Evolutionary conservation across 2,888 invertebrate genomes (phyloP).

Genomic region (Pseudolycoriella hygida): DNA sequence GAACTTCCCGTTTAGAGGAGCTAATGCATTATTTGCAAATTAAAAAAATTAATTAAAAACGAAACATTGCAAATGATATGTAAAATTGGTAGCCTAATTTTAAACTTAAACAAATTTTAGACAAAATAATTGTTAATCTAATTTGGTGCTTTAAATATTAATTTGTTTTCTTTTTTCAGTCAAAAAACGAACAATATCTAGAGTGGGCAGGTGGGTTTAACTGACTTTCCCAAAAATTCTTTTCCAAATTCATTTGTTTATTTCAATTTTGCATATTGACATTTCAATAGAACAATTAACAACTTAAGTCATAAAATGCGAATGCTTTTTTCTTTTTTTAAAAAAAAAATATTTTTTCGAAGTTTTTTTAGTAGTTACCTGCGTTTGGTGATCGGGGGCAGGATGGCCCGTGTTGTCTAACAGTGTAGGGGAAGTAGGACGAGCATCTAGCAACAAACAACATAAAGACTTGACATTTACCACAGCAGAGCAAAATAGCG

Average conservation of each 20-base stretch:
- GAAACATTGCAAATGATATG: no score
- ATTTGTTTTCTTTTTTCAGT: background rate
- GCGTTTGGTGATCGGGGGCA: conserved; percentile 53
- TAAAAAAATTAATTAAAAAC: no score
- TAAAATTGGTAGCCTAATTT: no score
- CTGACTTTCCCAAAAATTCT: conserved; percentile 5
- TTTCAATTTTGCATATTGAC: conserved; percentile 11
- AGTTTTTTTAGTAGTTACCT: conserved; percentile 32
- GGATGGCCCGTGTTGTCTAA: conserved; percentile 74
- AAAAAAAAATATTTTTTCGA: background rate
- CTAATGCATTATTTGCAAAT: no score
- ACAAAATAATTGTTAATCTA: no score
- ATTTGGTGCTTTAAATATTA: background rate
- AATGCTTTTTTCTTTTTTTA: background rate
- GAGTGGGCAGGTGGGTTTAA: conserved; percentile 13
- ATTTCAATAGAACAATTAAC: background rate
- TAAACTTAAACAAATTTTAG: no score
- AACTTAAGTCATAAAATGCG: conserved; percentile 8
- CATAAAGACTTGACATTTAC: conserved; percentile 36
- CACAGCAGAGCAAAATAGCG: conserved; percentile 28
- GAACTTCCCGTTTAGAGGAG: no score
- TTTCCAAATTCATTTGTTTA: conserved; percentile 31
- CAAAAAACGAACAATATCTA: background rate
- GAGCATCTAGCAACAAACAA: conserved; percentile 94
- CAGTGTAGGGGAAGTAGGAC: conserved; percentile 73